Evolutionary conservation across 1,140 invertebrate species (phyloP).

Genomic region (Manduca sexta): DNA sequence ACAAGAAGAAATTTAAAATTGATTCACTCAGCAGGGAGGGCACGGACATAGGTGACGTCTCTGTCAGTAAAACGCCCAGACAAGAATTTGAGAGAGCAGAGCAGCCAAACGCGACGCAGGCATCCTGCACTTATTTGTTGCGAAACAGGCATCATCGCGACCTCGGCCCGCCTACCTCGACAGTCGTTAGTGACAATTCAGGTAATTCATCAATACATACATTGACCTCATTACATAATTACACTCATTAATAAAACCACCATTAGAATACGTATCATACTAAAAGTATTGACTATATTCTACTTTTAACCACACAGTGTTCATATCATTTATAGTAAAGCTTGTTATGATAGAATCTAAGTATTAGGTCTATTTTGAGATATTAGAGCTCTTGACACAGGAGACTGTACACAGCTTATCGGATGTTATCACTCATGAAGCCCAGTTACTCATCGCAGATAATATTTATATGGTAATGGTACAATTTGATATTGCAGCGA

Average conservation of each 20-base stretch:
- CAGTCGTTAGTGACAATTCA: conserved; percentile 50
- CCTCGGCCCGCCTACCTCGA: conserved; percentile 51
- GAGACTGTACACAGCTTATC: conserved; percentile 37
- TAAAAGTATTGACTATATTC: neutral
- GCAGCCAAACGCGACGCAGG: conserved; percentile 17
- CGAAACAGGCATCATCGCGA: conserved; percentile 52
- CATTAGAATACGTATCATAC: neutral
- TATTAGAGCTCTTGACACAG: conserved; percentile 22
- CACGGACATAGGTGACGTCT: conserved; percentile 14
- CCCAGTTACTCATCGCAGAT: conserved; percentile 49
- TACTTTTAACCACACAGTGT: neutral
- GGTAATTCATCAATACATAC: conserved; percentile 32
- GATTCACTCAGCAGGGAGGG: conserved; percentile 45
- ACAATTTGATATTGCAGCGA: conserved; percentile 42
- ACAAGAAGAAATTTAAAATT: conserved; percentile 59
- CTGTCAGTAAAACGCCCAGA: conserved; percentile 22
- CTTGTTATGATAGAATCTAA: neutral
- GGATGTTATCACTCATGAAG: conserved; percentile 52
- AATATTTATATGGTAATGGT: conserved; percentile 27
- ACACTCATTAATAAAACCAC: neutral
- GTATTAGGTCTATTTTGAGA: conserved; percentile 6
- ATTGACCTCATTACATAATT: conserved; percentile 3
- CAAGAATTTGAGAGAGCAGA: conserved; percentile 38
- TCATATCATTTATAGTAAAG: neutral
- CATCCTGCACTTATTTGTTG: conserved; percentile 49